Evolutionary conservation across 2,888 invertebrate species (phyloP).

Genomic region (Dryobota labecula): DNA sequence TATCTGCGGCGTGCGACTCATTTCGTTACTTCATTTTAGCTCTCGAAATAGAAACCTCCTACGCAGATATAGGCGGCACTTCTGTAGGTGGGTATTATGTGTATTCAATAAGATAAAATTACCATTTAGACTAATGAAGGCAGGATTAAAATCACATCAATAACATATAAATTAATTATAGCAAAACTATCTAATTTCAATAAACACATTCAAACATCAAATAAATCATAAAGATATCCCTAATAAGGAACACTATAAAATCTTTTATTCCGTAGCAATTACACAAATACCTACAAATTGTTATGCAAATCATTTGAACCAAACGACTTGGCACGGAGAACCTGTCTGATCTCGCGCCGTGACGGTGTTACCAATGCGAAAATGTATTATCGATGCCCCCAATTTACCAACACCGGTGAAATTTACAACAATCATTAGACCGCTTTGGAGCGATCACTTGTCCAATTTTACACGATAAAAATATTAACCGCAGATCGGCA

Average conservation of each 20-base stretch:
- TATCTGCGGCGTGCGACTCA: conserved; percentile 18
- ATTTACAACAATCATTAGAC: conserved; percentile 69
- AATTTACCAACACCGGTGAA: conserved; percentile 71
- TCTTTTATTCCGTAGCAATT: conserved; percentile 59
- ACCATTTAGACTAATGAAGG: conserved; percentile 44
- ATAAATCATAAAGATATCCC: conserved; percentile 52
- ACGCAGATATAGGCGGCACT: conserved; percentile 15
- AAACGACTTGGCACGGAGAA: conserved; percentile 76
- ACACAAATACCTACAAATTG: conserved; percentile 70
- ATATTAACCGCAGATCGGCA: conserved; percentile 58
- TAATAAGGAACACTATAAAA: conserved; percentile 51
- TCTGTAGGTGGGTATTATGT: conserved; percentile 27
- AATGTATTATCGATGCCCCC: conserved; percentile 78
- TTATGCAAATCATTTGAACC: conserved; percentile 77
- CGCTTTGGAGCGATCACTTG: conserved; percentile 66
- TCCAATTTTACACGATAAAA: conserved; percentile 66
- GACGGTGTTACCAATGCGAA: conserved; percentile 74
- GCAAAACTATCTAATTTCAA: conserved; percentile 35
- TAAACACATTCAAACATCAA: conserved; percentile 48
- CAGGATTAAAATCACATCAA: conserved; percentile 55
- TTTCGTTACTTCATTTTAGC: conserved; percentile 25
- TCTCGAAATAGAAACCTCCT: conserved; percentile 30
- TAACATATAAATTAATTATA: conserved; percentile 54
- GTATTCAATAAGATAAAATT: conserved; percentile 39
- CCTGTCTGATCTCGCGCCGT: conserved; percentile 70